phyloP scores from a whole-genome alignment of 2,888 invertebrate genomes.

The Pammene aurita region DNA sequence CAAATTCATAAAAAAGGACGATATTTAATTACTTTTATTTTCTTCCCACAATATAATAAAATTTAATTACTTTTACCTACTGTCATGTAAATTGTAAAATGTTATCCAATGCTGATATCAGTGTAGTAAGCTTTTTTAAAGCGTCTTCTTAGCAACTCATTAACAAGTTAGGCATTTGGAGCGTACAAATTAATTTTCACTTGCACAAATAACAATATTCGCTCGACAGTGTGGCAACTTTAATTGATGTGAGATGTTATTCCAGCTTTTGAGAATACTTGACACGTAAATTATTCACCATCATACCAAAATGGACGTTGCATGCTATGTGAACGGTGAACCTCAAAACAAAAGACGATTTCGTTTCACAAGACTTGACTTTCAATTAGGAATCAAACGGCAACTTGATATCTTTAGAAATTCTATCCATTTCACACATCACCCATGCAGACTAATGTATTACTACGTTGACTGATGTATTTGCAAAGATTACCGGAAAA shows the following conservation, averaged over 20 bases:
- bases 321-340: constrained; percentile 61
- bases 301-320: constrained; percentile 46
- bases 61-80: no score
- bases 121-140: no score
- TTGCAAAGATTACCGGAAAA: constrained; percentile 24
- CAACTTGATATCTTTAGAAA: constrained; percentile 34
- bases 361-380: constrained; percentile 48
- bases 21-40: no score
- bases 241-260: constrained; percentile 35
- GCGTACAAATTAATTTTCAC: constrained; percentile 26
- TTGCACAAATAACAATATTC: constrained; percentile 16
- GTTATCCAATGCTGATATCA: no score
- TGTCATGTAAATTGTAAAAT: no score
- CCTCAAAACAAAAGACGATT: constrained; percentile 58
- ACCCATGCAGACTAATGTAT: constrained; percentile 30
- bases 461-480: constrained; percentile 25
- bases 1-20: no score
- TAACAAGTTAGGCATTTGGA: not conserved
- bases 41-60: no score
- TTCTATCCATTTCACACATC: constrained; percentile 38
- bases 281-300: constrained; percentile 46
- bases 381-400: constrained; percentile 40
- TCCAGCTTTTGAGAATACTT: constrained; percentile 30
- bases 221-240: constrained; percentile 3
- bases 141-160: no score